phyloP scores from a whole-genome alignment of 2,797 vertebrate species.

The Zalophus californianus region DNA sequence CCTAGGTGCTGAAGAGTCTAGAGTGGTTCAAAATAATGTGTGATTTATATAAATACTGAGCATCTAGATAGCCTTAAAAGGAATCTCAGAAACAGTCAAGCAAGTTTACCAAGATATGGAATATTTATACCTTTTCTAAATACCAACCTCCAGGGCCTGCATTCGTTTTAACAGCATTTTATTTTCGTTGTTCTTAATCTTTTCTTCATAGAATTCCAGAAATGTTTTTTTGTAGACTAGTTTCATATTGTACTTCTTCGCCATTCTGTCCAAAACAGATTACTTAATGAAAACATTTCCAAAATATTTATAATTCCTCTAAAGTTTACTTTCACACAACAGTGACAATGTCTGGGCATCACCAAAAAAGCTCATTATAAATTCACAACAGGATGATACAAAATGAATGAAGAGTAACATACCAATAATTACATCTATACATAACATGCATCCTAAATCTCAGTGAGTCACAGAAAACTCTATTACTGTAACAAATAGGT shows the following conservation, averaged over 20 bases:
- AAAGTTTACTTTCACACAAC: constrained; percentile 65
- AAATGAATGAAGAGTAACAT: background rate
- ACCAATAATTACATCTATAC: background rate
- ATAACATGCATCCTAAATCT: background rate
- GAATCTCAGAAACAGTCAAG: constrained; percentile 21
- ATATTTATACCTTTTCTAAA: constrained; percentile 2
- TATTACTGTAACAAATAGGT: background rate
- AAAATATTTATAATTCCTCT: constrained; percentile 44
- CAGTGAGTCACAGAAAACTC: background rate
- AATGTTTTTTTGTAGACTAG: constrained; percentile 96
- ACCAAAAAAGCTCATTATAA: constrained; percentile 57
- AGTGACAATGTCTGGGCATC: constrained; percentile 81
- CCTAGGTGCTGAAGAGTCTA: background rate
- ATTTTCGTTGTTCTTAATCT: constrained; percentile 93
- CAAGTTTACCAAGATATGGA: background rate
- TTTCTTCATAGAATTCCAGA: constrained; percentile 95
- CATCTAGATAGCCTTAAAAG: background rate
- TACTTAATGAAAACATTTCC: constrained; percentile 60
- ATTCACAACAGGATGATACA: background rate
- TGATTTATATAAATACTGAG: background rate
- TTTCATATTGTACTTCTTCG: constrained; percentile 96
- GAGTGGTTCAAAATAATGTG: background rate
- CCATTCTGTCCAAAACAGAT: constrained; percentile 92
- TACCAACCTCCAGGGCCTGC: constrained; percentile 93
- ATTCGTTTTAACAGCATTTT: constrained; percentile 96